Evolutionary conservation across 1,140 invertebrate species (phyloP).

Genomic region (Coenobita brevimanus): DNA sequence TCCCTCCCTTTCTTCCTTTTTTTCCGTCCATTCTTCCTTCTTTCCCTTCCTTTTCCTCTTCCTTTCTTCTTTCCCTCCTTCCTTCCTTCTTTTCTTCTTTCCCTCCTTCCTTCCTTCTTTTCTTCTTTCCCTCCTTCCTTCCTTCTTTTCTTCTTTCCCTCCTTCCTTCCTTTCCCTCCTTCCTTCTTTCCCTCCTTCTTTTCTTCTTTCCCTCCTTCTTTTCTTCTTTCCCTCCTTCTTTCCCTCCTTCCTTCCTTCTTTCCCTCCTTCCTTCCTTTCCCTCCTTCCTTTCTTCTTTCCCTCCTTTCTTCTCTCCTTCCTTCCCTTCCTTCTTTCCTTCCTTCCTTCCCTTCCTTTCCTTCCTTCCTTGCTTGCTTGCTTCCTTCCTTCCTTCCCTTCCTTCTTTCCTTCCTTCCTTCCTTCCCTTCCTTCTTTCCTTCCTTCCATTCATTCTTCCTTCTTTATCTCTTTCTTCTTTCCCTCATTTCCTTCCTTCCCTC

Average conservation of each 20-base stretch:
- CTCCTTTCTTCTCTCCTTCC: slow-evolving; percentile 50
- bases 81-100: not conserved
- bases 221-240: slow-evolving; percentile 64
- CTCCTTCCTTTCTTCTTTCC: slow-evolving; percentile 69
- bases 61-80: not conserved
- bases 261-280: slow-evolving; percentile 68
- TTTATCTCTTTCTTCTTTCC: no score
- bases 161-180: not conserved
- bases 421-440: not conserved
- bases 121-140: not conserved
- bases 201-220: no score
- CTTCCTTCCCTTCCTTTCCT: no score
- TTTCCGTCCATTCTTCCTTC: no score
- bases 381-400: not conserved
- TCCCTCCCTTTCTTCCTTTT: not conserved
- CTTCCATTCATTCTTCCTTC: no score
- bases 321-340: no score
- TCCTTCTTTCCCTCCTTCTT: not conserved
- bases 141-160: not conserved
- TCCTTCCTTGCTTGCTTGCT: not conserved
- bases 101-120: not conserved
- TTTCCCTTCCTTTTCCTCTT: not conserved
- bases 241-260: slow-evolving; percentile 68
- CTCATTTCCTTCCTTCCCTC: not conserved
- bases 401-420: not conserved